Conservation (phyloP, 2,888 invertebrate genomes). For the Campoletis raptor region DNA sequence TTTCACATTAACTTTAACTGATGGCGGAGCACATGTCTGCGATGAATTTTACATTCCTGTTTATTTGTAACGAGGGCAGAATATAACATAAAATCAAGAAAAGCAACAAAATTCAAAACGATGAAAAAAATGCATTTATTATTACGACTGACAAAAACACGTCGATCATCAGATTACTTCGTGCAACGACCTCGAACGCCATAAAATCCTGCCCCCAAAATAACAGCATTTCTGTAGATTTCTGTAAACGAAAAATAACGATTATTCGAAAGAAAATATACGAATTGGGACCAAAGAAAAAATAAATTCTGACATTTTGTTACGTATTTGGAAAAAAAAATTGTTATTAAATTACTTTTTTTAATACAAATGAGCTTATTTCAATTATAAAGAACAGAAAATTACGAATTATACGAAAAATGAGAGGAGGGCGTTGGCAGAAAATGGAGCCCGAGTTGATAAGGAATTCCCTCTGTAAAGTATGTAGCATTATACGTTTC, state of each 20-base stretch:
- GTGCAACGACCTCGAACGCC: neutral
- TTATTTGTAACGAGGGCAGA: too few relatives aligned
- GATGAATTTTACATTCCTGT: neutral
- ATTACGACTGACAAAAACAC: neutral
- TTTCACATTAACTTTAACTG: slow-evolving; percentile 7
- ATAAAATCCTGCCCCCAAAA: neutral
- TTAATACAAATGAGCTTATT: neutral
- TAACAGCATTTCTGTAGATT: neutral
- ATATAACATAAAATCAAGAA: too few relatives aligned
- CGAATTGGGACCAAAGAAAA: neutral
- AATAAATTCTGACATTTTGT: neutral
- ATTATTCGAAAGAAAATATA: neutral
- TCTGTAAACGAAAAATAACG: neutral
- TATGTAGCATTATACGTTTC: slow-evolving; percentile 28
- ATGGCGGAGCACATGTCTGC: neutral
- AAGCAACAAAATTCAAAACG: neutral
- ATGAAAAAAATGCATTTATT: neutral
- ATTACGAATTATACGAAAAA: neutral
- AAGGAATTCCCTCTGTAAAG: slow-evolving; percentile 2
- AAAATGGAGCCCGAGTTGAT: neutral
- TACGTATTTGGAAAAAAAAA: neutral
- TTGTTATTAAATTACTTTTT: neutral
- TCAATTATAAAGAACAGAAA: neutral
- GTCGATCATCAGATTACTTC: neutral
- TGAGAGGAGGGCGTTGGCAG: neutral